Conservation (phyloP, 2,888 invertebrate genomes). For the Pyrrhia umbra region DNA sequence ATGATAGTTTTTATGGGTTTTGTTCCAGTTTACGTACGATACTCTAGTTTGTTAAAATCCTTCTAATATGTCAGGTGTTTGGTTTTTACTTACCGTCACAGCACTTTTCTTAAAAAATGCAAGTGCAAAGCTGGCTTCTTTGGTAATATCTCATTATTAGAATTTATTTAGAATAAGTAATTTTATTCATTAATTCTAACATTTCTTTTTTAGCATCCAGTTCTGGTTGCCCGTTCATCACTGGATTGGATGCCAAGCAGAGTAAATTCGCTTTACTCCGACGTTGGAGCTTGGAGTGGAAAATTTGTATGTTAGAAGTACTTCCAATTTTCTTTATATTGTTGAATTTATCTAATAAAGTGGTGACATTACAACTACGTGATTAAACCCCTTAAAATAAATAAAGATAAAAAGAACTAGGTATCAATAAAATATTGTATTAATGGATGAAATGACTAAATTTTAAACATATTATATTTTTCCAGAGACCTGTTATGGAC, state of each 20-base stretch:
- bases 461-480: conserved; percentile 21
- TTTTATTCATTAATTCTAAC: not conserved
- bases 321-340: too few species aligned
- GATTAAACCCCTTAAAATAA: too few species aligned
- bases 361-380: too few species aligned
- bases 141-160: conserved; percentile 40
- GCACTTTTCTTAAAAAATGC: conserved; percentile 24
- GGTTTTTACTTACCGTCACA: conserved; percentile 7
- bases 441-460: not conserved
- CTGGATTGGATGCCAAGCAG: conserved; percentile 88
- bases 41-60: not conserved
- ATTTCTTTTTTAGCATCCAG: conserved; percentile 78
- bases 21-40: not conserved
- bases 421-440: not conserved
- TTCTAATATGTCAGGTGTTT: conserved; percentile 30
- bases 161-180: too few species aligned
- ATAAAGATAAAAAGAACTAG: too few species aligned
- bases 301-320: conserved; percentile 79
- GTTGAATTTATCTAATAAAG: too few species aligned
- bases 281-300: conserved; percentile 88
- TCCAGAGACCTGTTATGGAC: conserved; percentile 88
- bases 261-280: conserved; percentile 86
- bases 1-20: not conserved
- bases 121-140: conserved; percentile 44
- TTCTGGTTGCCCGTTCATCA: conserved; percentile 84